These are phyloP conservation scores for Cheiracanthium punctorium DNA, from an alignment of 2,888 invertebrate species.

Conservation along the genomic window DNA sequence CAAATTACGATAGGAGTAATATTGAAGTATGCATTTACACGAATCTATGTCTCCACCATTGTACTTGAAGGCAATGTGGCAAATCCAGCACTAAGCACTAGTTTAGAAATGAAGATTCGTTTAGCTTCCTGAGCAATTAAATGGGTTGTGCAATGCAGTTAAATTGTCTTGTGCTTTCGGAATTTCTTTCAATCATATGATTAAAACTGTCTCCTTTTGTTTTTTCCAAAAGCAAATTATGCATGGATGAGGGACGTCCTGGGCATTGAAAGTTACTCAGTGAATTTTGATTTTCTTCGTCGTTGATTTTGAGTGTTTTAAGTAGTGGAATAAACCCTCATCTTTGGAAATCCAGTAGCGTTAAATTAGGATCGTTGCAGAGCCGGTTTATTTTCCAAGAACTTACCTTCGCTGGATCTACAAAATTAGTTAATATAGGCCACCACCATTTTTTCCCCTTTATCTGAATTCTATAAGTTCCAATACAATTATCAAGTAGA, in stretches of 20 bases:
- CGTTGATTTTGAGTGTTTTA: neutral
- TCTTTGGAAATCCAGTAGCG: neutral
- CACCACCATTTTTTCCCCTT: too few relatives aligned
- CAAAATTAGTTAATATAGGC: neutral
- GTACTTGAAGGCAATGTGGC: too few relatives aligned
- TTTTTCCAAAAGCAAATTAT: neutral
- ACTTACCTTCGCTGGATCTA: neutral
- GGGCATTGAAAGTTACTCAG: neutral
- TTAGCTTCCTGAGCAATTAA: too few relatives aligned
- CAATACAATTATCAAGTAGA: too few relatives aligned
- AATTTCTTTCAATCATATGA: neutral
- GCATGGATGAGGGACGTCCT: neutral
- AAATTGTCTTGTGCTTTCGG: neutral
- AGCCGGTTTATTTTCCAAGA: neutral
- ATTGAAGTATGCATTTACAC: too few relatives aligned
- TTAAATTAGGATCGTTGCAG: neutral
- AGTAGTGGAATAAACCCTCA: neutral
- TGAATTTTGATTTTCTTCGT: neutral
- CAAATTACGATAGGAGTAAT: too few relatives aligned
- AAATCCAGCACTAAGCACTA: too few relatives aligned
- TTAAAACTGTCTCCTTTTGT: neutral
- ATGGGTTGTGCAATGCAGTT: too few relatives aligned
- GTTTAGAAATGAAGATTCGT: too few relatives aligned
- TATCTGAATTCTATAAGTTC: neutral
- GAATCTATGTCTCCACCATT: too few relatives aligned